A percentile compares a stretch with the other conserved stretches of the same genome.
Evolutionary conservation across 2,888 invertebrate genomes (phyloP).

Genomic region (Phyllotreta cruciferae): DNA sequence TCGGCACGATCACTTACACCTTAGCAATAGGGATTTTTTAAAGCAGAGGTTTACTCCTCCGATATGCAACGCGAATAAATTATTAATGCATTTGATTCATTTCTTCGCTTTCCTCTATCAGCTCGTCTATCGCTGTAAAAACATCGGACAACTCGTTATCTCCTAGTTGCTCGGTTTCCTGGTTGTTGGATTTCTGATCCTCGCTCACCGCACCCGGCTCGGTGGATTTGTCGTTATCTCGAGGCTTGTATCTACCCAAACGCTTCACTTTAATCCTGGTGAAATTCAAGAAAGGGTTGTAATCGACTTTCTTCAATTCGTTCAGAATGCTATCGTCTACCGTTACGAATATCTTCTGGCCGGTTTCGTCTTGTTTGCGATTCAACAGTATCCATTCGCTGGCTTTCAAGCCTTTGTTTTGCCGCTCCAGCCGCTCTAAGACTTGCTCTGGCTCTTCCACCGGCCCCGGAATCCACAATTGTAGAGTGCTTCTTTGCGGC

Average conservation of each 20-base stretch:
- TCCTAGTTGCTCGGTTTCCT: neutral
- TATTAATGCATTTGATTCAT: neutral
- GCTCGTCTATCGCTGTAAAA: slow-evolving; percentile 13
- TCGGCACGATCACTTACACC: slow-evolving; percentile 35
- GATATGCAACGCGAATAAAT: neutral
- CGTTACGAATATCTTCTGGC: slow-evolving; percentile 30
- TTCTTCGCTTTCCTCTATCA: slow-evolving; percentile 7
- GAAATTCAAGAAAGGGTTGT: slow-evolving; percentile 31
- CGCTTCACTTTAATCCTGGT: slow-evolving; percentile 28
- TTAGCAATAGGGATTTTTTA: slow-evolving; percentile 35
- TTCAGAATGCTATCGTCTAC: slow-evolving; percentile 28
- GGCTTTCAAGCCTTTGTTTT: slow-evolving; percentile 31
- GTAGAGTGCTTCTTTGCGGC: slow-evolving; percentile 29
- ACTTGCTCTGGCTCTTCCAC: slow-evolving; percentile 30
- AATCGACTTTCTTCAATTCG: slow-evolving; percentile 29
- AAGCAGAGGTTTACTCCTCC: slow-evolving; percentile 34
- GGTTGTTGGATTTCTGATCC: slow-evolving; percentile 4
- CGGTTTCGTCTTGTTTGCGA: slow-evolving; percentile 24
- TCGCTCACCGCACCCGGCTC: slow-evolving; percentile 15
- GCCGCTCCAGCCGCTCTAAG: slow-evolving; percentile 29
- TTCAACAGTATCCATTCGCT: slow-evolving; percentile 30
- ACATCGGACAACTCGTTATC: slow-evolving; percentile 6
- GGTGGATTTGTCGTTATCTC: slow-evolving; percentile 15
- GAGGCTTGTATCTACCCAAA: slow-evolving; percentile 29
- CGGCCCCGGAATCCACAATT: slow-evolving; percentile 28